These are phyloP conservation scores for Aricia agestis DNA, from an alignment of 1,140 invertebrate genomes.

Conservation along the genomic window DNA sequence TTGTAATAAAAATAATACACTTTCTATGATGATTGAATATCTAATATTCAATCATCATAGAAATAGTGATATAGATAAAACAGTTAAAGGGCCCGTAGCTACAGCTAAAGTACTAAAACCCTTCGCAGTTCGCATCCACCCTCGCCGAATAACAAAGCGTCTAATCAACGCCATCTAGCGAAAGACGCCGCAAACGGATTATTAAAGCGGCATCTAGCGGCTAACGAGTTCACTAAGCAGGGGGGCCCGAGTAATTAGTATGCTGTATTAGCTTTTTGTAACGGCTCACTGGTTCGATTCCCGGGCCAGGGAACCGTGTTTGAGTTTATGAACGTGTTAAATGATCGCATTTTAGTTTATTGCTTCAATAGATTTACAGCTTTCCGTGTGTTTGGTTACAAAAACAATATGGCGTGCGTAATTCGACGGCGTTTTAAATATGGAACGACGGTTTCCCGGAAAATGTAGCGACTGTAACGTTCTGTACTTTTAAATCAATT, in stretches of 20 bases:
- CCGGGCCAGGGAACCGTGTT: conserved; percentile 32
- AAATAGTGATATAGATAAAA: not conserved
- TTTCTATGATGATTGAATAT: too few relatives aligned
- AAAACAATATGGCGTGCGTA: conserved; percentile 8
- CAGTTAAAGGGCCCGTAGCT: not conserved
- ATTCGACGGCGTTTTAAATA: conserved; percentile 7
- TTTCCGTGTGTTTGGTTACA: conserved; percentile 19
- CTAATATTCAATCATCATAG: not conserved
- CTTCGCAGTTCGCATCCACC: not conserved
- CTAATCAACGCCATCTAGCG: conserved; percentile 11
- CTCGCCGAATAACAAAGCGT: not conserved
- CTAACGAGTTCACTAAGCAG: conserved; percentile 22
- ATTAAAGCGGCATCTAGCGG: conserved; percentile 31
- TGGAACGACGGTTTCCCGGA: not conserved
- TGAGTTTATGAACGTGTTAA: conserved; percentile 35
- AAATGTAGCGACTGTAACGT: not conserved
- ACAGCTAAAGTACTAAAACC: not conserved
- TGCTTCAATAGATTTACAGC: conserved; percentile 28
- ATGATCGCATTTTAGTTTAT: conserved; percentile 38
- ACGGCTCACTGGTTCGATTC: conserved; percentile 37
- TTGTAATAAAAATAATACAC: not conserved
- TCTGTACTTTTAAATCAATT: not conserved
- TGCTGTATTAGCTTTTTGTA: conserved; percentile 32
- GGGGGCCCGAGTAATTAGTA: conserved; percentile 28
- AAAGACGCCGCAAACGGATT: conserved; percentile 9